Conservation (phyloP, 2,888 invertebrate species). For the Andricus curvator region DNA sequence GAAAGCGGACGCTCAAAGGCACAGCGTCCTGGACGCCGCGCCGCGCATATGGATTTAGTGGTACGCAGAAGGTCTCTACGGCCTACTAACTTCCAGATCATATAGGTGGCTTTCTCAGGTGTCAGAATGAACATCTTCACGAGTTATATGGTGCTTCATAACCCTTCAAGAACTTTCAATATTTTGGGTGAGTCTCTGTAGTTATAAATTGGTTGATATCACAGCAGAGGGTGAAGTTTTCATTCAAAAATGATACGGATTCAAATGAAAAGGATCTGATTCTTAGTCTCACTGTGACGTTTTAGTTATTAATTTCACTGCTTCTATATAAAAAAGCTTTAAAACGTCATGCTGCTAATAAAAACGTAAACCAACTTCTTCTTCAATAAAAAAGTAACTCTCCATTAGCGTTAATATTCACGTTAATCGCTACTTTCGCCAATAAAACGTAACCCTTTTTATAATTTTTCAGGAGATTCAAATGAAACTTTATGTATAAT, state of each 20-base stretch:
- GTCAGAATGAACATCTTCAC: slow-evolving; percentile 15
- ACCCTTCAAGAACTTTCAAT: slow-evolving; percentile 10
- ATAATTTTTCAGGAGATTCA: too few relatives aligned
- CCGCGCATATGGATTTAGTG: slow-evolving; percentile 2
- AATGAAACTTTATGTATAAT: too few relatives aligned
- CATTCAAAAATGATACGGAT: neutral
- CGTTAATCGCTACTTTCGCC: too few relatives aligned
- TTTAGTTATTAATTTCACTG: neutral
- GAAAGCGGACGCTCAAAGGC: neutral
- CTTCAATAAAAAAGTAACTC: too few relatives aligned
- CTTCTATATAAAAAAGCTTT: too few relatives aligned
- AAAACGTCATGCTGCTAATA: too few relatives aligned
- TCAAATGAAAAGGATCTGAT: neutral
- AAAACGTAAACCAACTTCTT: too few relatives aligned
- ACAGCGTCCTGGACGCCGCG: neutral
- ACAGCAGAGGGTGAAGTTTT: neutral
- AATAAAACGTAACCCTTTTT: too few relatives aligned
- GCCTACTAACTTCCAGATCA: neutral
- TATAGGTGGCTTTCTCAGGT: neutral
- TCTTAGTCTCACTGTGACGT: neutral
- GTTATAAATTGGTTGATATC: slow-evolving; percentile 3
- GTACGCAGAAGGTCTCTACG: neutral
- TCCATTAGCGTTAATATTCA: too few relatives aligned
- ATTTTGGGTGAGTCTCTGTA: slow-evolving; percentile 11
- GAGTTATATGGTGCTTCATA: neutral